Evolutionary conservation across 2,113 vertebrate species (phyloP).

Genomic region (Xiphophorus couchianus): DNA sequence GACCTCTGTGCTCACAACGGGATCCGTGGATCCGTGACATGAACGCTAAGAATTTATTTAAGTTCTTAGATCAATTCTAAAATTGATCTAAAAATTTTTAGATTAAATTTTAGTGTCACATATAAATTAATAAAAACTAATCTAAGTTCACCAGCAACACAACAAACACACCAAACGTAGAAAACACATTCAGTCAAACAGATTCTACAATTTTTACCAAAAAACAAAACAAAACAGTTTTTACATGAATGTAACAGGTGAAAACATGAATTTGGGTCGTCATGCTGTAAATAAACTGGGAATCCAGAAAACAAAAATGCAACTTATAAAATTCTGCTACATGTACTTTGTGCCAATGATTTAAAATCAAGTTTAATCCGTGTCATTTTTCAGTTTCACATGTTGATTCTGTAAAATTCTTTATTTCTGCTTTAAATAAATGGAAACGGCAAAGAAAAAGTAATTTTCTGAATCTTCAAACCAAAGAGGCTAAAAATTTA

Average conservation of each 20-base stretch:
- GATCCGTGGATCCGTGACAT: not conserved
- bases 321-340: not conserved
- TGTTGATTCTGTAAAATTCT: not conserved
- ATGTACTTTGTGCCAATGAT: not conserved
- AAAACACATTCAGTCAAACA: slow-evolving; percentile 64
- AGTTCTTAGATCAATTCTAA: too few relatives aligned
- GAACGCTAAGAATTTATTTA: not conserved
- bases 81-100: too few relatives aligned
- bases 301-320: not conserved
- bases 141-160: slow-evolving; percentile 28
- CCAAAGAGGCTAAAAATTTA: not conserved
- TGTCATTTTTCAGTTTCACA: not conserved
- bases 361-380: not conserved
- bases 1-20: slow-evolving; percentile 1
- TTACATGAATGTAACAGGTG: slow-evolving; percentile 31
- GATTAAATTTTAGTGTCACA: slow-evolving; percentile 11
- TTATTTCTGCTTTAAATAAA: not conserved
- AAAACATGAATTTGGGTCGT: not conserved
- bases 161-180: slow-evolving; percentile 36
- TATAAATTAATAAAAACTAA: slow-evolving; percentile 53
- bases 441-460: not conserved
- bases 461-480: not conserved
- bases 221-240: slow-evolving; percentile 37
- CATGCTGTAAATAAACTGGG: not conserved
- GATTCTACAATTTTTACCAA: slow-evolving; percentile 44